Evolutionary conservation across 2,888 invertebrate genomes (phyloP), one percentile per base, ranked within the genome.

Genomic region (Palloptera scutellata): DNA sequence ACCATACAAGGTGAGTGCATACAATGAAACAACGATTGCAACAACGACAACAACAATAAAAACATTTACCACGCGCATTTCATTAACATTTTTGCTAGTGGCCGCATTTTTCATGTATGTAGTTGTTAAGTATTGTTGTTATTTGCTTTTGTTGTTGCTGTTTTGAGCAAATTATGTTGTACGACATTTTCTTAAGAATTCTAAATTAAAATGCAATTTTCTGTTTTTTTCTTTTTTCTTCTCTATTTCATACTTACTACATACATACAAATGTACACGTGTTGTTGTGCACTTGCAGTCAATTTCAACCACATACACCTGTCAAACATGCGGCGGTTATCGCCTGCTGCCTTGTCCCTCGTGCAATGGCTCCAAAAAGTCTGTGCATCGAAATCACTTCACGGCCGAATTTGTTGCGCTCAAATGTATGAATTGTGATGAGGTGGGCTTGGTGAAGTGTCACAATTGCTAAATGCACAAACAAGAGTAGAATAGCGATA

Each of bases 331-430:
- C 84, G 97, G 97, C 6, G 97, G 97, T 0, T 97, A 93, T 87
- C 90, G 95, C 55, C 90, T 95, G 69, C 89, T 97, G 43, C 95
- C 97, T 1, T 98, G 98, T 85, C 88, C 91, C 61, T 90, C 93
- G 73, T 98, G 97, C 88, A 96, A 95, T 79, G 97, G 97, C 43
- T 96, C 96, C 83, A 98, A 98, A 88, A 97, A 97, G 86, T 96
- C 96, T 17, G 91, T 96, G 61, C 94, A 95, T 83, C 88, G 97
- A 76, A 97, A 97, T 86, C 93, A 96, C 83, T 97, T 97, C 86
- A 96, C 96, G 0, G 91, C 95, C 48, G 96, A 96, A 86, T 95
- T 97, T 83, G 93, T 95, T 70, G 96, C 96, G 19, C 88, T 98
- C 77, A 94, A 95, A 80, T 97, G 96, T 86, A 95, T 95, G 92